Base-by-base conservation (phyloP, 1,140 invertebrate species). In the Aethina tumida region DNA sequence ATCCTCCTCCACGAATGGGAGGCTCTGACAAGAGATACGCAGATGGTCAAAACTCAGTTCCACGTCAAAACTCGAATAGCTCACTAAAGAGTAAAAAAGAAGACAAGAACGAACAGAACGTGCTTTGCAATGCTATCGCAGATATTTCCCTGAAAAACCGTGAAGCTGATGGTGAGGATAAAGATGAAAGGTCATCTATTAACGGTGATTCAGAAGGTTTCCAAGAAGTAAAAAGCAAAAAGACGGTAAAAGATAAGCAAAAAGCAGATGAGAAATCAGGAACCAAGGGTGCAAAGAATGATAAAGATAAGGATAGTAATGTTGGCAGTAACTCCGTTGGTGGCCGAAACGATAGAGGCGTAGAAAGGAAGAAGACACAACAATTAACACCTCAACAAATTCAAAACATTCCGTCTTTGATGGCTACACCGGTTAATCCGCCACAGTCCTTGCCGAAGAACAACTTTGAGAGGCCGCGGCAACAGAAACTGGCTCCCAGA, bases 191-290 rank as follows among this genome's bases (percentile, higher is more conserved):
- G 25, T 35, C 35, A 5, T 41, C 49, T 3, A 38, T 55, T 0
- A 66, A 69, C 5, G 52, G 52, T 9, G 69, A 71, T 24, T 51
- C 57, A 52, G 84, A 87, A 57, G 85, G 84, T 25, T 91, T 91
- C 59, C 85, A 89, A 60, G 86, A 92, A 60, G 87, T 90, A 1
- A 74, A 81, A 26, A 85, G 80, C 22, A 87, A 87, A 55, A 88
- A 87, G 52, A 77, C 71, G 45, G 71, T 71, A 0, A 79, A 79
- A 49, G 74, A 78, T 32, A 64, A 68, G 3, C 66, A 69, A 32
- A 66, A 71, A 49, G 44, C 32, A 15, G 54, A 55, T 38, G 56
- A 77, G 49, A 70, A 70, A 52, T 69, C 73, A 2, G 67, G 73
- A 19, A 56, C 61, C 9, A 71, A 71, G 35, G 44, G 58, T 6